Percentiles rank a stretch among this genome's conserved stretches.
Evolutionary conservation across 2,888 invertebrate species (phyloP).

Genomic region (Drosophila trichaetosa): DNA sequence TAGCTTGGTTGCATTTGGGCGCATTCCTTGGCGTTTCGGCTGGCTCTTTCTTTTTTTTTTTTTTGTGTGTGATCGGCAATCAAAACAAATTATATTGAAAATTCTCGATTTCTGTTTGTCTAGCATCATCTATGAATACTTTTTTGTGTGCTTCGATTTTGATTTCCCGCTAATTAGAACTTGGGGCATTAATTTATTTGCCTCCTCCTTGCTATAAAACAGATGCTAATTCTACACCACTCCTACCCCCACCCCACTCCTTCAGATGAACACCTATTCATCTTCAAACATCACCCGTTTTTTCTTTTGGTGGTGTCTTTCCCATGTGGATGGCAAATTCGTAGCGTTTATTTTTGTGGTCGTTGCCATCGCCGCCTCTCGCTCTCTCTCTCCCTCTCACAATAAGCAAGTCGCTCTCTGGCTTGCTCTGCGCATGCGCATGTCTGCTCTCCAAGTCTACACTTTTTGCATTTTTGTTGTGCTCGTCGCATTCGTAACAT

Average conservation of each 20-base stretch:
- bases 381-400: conserved; percentile 17
- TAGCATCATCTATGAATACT: conserved; percentile 28
- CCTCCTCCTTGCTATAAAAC: conserved; percentile 61
- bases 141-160: conserved; percentile 9
- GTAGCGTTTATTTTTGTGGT: conserved; percentile 60
- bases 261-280: background rate
- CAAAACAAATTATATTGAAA: conserved; percentile 62
- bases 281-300: conserved; percentile 4
- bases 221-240: conserved; percentile 57
- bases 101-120: conserved; percentile 49
- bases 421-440: conserved; percentile 39
- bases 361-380: conserved; percentile 55
- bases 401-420: background rate
- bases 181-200: conserved; percentile 51
- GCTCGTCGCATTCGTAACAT: conserved; percentile 74
- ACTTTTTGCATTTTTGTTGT: conserved; percentile 64
- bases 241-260: background rate
- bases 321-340: conserved; percentile 57
- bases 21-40: conserved; percentile 59
- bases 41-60: conserved; percentile 14
- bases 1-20: conserved; percentile 32
- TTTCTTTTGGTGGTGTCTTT: conserved; percentile 19
- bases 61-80: conserved; percentile 57
- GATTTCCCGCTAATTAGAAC: conserved; percentile 49
- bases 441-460: conserved; percentile 63